A percentile compares a stretch with the other conserved stretches of the same genome.
phyloP scores from a whole-genome alignment of 2,113 vertebrate species.

The Prinia subflava region DNA sequence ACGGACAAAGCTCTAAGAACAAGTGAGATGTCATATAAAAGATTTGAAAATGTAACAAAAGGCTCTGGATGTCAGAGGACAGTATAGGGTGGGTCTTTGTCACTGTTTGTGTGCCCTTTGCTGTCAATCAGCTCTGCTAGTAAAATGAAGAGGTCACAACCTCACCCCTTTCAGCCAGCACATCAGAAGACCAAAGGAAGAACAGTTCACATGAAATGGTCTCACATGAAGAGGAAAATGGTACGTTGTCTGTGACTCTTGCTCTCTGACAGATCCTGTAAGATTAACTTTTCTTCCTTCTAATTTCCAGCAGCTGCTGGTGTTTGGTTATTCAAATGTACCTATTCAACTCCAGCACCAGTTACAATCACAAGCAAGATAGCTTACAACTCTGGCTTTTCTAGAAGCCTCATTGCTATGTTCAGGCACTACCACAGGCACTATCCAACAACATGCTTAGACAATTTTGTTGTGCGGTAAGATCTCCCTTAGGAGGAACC shows the following conservation, averaged over 20 bases:
- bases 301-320: neutral
- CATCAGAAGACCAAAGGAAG: neutral
- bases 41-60: neutral
- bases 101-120: neutral
- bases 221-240: neutral
- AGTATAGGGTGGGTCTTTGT: neutral
- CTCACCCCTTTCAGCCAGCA: neutral
- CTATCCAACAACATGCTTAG: neutral
- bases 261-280: neutral
- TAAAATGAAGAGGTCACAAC: neutral
- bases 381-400: neutral
- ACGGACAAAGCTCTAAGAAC: neutral
- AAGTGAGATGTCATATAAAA: neutral
- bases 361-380: neutral
- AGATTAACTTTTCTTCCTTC: neutral
- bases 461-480: neutral
- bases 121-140: neutral
- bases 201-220: neutral
- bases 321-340: neutral
- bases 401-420: neutral
- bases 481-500: neutral
- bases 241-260: fast-evolving
- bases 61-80: neutral
- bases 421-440: neutral
- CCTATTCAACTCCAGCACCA: neutral